Conservation (phyloP, 1,140 invertebrate genomes). For the Zaprionus africanus region DNA sequence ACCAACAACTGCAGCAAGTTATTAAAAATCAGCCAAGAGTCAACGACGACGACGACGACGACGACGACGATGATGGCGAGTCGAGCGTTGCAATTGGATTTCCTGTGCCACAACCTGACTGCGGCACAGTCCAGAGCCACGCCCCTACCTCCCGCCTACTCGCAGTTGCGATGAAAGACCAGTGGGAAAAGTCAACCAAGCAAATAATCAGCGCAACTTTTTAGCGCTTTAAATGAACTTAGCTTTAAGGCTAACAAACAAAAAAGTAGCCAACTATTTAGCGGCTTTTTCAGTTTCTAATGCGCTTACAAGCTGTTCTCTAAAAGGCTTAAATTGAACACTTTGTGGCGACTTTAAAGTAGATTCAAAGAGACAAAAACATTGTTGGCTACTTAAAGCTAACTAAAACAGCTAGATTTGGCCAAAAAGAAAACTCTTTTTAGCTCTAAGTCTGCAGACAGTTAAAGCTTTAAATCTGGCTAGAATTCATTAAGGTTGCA, state of each 20-base stretch:
- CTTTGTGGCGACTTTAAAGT: background rate
- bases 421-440: too few species aligned
- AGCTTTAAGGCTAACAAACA: background rate
- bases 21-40: slow-evolving; percentile 46
- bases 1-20: slow-evolving; percentile 36
- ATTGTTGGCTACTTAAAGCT: too few species aligned
- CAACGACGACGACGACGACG: background rate
- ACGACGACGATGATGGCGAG: background rate
- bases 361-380: too few species aligned
- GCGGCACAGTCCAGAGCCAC: background rate
- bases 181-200: background rate
- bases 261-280: background rate
- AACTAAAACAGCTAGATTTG: too few species aligned
- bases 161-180: background rate
- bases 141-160: background rate
- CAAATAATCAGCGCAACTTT: slow-evolving; percentile 9
- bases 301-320: background rate
- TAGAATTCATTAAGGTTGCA: background rate
- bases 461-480: background rate
- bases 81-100: slow-evolving; percentile 34
- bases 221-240: slow-evolving; percentile 1
- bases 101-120: slow-evolving; percentile 14
- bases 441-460: background rate
- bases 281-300: background rate
- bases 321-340: background rate